Evolutionary conservation across 2,113 vertebrate species (phyloP).

Genomic region (Ceratotherium simum): DNA sequence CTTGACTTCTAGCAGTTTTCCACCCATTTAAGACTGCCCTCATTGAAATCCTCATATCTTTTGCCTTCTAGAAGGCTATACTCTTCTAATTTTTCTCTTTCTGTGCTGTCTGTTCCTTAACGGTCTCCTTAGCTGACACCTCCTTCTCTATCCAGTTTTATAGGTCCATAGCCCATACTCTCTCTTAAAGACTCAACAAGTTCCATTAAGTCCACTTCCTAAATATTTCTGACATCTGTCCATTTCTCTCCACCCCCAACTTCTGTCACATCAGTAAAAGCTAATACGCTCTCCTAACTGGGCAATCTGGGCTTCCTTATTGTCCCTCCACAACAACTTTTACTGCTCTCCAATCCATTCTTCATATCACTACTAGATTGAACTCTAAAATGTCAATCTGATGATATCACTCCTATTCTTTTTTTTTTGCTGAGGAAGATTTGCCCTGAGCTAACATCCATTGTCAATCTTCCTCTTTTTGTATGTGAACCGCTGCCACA

Average conservation of each 20-base stretch:
- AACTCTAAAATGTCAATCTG: not conserved
- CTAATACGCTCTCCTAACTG: not conserved
- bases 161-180: not conserved
- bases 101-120: not conserved
- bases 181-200: not conserved
- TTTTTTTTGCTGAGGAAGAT: no score
- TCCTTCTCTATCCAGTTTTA: not conserved
- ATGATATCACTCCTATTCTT: not conserved
- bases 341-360: not conserved
- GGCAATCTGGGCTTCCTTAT: not conserved
- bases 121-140: not conserved
- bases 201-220: not conserved
- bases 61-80: not conserved
- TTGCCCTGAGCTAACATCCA: no score
- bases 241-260: not conserved
- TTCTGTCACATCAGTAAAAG: not conserved
- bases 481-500: no score
- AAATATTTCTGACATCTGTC: not conserved
- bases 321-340: not conserved
- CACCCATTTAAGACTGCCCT: not conserved
- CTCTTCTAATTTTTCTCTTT: not conserved
- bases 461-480: no score
- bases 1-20: not conserved
- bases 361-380: not conserved
- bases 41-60: not conserved